Percentiles rank a stretch among this genome's conserved stretches.
phyloP scores from a whole-genome alignment of 2,888 invertebrate genomes.

The Druceiella hillmani region DNA sequence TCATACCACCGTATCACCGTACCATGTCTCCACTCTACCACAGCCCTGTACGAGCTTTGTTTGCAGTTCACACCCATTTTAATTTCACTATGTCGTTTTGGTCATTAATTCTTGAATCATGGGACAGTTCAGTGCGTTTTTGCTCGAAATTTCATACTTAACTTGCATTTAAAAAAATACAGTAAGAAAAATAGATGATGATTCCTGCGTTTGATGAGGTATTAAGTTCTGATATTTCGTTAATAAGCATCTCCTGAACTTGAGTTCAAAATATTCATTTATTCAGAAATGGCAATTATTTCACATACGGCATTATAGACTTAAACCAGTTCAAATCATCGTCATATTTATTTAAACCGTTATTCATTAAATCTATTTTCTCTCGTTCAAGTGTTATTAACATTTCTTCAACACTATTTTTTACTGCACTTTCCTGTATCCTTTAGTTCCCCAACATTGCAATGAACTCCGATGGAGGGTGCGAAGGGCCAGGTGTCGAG shows the following conservation, averaged over 20 bases:
- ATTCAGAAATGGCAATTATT: constrained; percentile 15
- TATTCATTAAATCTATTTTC: constrained; percentile 13
- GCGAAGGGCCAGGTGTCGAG: constrained; percentile 13
- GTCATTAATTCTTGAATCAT: too few relatives aligned
- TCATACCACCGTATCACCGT: too few relatives aligned
- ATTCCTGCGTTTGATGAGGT: too few relatives aligned
- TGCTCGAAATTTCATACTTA: too few relatives aligned
- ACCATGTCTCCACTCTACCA: too few relatives aligned
- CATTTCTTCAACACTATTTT: constrained; percentile 16
- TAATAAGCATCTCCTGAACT: constrained; percentile 15
- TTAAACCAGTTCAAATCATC: constrained; percentile 15
- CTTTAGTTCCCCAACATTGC: constrained; percentile 14
- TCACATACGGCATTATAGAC: constrained; percentile 14
- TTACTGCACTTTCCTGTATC: constrained; percentile 14
- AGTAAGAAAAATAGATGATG: too few relatives aligned
- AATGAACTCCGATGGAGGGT: constrained; percentile 11
- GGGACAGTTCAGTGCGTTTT: too few relatives aligned
- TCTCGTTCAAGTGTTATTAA: constrained; percentile 15
- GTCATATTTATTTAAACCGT: constrained; percentile 13
- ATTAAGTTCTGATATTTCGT: constrained; percentile 15
- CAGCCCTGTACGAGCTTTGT: too few relatives aligned
- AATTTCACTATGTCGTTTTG: too few relatives aligned
- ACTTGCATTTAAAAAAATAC: too few relatives aligned
- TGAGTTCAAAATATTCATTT: constrained; percentile 14
- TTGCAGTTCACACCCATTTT: too few relatives aligned